Percentiles rank a stretch among this genome's conserved stretches.
These are phyloP conservation scores for Furcula furcula DNA, from an alignment of 2,888 invertebrate genomes.

Conservation along the genomic window DNA sequence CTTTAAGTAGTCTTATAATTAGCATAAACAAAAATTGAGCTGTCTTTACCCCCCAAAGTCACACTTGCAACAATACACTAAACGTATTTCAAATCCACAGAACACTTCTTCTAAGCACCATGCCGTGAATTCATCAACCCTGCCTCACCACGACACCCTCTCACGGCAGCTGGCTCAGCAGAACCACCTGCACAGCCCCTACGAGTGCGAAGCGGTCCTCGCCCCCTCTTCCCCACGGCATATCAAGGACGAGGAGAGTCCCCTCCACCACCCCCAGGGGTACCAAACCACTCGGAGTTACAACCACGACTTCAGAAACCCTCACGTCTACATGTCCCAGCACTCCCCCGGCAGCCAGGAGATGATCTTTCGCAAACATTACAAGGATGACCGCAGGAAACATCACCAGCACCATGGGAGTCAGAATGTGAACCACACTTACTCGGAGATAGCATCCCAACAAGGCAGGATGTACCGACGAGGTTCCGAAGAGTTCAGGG, in stretches of 20 bases:
- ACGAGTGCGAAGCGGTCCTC: constrained; percentile 73
- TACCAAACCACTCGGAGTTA: constrained; percentile 73
- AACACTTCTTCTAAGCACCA: constrained; percentile 93
- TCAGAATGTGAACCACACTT: constrained; percentile 86
- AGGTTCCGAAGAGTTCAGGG: constrained; percentile 80
- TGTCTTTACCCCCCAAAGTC: constrained; percentile 27
- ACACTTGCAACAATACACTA: constrained; percentile 1
- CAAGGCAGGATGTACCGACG: constrained; percentile 75
- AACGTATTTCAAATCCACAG: constrained; percentile 70
- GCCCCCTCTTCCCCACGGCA: constrained; percentile 75
- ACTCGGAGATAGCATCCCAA: constrained; percentile 85
- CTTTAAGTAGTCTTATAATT: too few relatives aligned
- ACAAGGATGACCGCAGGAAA: constrained; percentile 71
- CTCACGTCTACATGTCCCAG: constrained; percentile 75
- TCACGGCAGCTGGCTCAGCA: constrained; percentile 69
- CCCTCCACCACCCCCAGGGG: constrained; percentile 64
- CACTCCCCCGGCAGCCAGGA: constrained; percentile 74
- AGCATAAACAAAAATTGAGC: constrained; percentile 37
- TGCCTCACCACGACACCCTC: constrained; percentile 84
- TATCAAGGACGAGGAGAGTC: constrained; percentile 68
- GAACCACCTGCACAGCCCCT: constrained; percentile 79
- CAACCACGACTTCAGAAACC: constrained; percentile 74
- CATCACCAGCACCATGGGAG: constrained; percentile 80
- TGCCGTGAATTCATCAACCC: constrained; percentile 84
- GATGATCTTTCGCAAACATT: constrained; percentile 73